Percentiles rank a stretch among this genome's conserved stretches.
Conservation (phyloP, 2,888 invertebrate species). For the Pinctada fucata region DNA sequence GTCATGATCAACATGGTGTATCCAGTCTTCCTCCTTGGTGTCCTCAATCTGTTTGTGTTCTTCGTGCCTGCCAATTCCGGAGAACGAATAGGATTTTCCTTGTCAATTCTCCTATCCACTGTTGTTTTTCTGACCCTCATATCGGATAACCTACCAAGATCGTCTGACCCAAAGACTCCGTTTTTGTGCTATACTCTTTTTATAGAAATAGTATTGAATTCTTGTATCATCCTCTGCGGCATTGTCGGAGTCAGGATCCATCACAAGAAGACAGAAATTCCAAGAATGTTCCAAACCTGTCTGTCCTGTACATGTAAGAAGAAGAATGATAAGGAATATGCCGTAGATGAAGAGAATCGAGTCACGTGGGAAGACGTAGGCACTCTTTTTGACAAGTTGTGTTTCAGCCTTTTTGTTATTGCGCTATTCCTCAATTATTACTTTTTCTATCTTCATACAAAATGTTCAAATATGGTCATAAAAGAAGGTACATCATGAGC, state of each 20-base stretch:
- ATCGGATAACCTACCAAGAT: conserved; percentile 14
- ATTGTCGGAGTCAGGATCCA: conserved; percentile 23
- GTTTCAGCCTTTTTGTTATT: conserved; percentile 10
- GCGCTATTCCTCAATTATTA: not conserved
- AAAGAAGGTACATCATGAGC: too few species aligned
- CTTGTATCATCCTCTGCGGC: conserved; percentile 19
- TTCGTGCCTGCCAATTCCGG: conserved; percentile 19
- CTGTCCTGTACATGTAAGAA: not conserved
- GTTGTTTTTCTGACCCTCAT: conserved; percentile 25
- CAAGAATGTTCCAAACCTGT: conserved; percentile 4
- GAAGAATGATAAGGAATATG: conserved; percentile 8
- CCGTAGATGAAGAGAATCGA: not conserved
- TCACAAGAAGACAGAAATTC: conserved; percentile 8
- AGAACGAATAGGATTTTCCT: conserved; percentile 19
- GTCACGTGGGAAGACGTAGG: conserved; percentile 21
- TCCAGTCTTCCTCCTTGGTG: conserved; percentile 14
- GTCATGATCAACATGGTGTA: conserved; percentile 18
- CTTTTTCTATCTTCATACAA: not conserved
- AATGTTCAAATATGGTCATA: not conserved
- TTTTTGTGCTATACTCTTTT: conserved; percentile 14
- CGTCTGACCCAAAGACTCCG: conserved; percentile 16
- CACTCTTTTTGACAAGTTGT: conserved; percentile 14
- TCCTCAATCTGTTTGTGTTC: conserved; percentile 24
- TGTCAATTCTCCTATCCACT: conserved; percentile 16
- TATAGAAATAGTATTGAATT: conserved; percentile 6